These are phyloP conservation scores for Acrobeloides nanus DNA, from an alignment of 2,888 invertebrate genomes.

Conservation along the genomic window DNA sequence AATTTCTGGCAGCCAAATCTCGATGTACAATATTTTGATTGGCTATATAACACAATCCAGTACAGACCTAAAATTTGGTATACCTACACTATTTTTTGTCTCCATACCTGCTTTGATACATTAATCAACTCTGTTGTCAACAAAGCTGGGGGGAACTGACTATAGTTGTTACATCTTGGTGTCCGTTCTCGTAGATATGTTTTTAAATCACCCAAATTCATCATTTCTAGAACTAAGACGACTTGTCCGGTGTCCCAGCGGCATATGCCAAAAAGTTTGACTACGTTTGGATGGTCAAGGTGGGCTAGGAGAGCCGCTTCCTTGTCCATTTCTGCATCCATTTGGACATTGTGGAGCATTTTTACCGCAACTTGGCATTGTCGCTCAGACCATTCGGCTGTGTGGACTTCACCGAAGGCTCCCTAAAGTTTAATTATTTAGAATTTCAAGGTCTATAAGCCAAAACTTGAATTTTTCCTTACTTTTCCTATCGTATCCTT, in stretches of 20 bases:
- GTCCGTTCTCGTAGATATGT: conserved; percentile 32
- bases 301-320: conserved; percentile 91
- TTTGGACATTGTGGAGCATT: conserved; percentile 22
- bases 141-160: conserved; percentile 66
- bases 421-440: conserved; percentile 29
- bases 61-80: conserved; percentile 67
- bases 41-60: conserved; percentile 63
- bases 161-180: conserved; percentile 33
- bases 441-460: background rate
- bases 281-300: conserved; percentile 86
- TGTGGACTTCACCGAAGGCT: conserved; percentile 46
- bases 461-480: conserved; percentile 6
- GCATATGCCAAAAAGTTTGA: conserved; percentile 83
- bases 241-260: conserved; percentile 70
- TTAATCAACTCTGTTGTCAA: conserved; percentile 30
- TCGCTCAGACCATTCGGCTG: conserved; percentile 32
- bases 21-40: conserved; percentile 88
- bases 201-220: conserved; percentile 71
- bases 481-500: conserved; percentile 45
- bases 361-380: conserved; percentile 28
- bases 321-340: conserved; percentile 33
- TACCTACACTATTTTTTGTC: conserved; percentile 63
- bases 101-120: conserved; percentile 61
- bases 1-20: conserved; percentile 84
- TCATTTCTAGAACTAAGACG: conserved; percentile 76